A percentile compares a stretch with the other conserved stretches of the same genome.
Evolutionary conservation across 2,888 invertebrate species (phyloP).

Genomic region (Perdita meconis): DNA sequence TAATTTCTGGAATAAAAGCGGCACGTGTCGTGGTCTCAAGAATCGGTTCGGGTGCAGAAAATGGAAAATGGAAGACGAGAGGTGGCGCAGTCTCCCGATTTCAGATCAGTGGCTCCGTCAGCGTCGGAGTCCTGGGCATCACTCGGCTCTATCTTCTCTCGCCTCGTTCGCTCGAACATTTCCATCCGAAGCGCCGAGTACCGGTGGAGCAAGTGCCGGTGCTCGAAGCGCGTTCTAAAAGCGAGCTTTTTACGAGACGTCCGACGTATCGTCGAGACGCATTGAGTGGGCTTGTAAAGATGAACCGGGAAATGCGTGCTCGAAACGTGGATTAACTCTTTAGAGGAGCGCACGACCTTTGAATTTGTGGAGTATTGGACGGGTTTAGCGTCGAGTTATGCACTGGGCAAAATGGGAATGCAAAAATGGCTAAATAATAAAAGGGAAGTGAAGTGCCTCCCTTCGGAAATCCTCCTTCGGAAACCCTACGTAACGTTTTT

Average conservation of each 20-base stretch:
- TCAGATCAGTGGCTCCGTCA: conserved; percentile 8
- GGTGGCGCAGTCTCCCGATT: neutral
- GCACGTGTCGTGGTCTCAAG: too few species aligned
- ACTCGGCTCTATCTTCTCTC: neutral
- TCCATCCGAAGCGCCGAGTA: neutral
- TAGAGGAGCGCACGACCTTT: too few species aligned
- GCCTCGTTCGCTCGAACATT: neutral
- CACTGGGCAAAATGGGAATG: too few species aligned
- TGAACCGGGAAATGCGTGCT: neutral
- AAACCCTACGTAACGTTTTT: too few species aligned
- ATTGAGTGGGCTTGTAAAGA: neutral
- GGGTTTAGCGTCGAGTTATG: too few species aligned
- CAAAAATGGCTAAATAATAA: too few species aligned
- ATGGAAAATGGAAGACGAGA: conserved; percentile 4
- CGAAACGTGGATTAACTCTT: neutral
- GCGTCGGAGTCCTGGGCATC: neutral
- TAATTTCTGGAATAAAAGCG: too few species aligned
- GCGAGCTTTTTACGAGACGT: neutral
- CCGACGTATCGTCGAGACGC: neutral
- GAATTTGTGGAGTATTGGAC: too few species aligned
- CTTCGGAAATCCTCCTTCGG: too few species aligned
- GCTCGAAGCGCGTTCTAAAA: conserved; percentile 11
- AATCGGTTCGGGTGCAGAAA: conserved; percentile 6
- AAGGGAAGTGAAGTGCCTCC: too few species aligned
- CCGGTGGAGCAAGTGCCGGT: neutral